Evolutionary conservation across 2,797 vertebrate species (phyloP).

Genomic region (Melanotaenia parkinsoni): DNA sequence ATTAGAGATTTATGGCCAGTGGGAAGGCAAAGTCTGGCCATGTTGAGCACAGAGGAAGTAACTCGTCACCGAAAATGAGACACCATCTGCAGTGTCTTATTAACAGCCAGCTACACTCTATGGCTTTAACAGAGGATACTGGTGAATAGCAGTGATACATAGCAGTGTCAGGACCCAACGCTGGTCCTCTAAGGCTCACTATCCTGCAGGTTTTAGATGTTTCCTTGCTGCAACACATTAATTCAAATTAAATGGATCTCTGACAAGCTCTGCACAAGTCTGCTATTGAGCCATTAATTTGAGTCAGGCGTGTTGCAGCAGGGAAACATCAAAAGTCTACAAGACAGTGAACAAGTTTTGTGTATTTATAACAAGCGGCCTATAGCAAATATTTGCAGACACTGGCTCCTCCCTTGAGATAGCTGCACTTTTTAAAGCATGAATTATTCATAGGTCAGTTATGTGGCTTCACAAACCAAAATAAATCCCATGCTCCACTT

Average conservation of each 20-base stretch:
- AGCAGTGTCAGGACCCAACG: too few species aligned
- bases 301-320: background rate
- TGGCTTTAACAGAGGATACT: conserved; percentile 55
- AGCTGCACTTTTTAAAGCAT: too few species aligned
- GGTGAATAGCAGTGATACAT: too few species aligned
- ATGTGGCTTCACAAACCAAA: too few species aligned
- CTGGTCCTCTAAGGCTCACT: too few species aligned
- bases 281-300: background rate
- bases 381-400: too few species aligned
- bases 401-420: too few species aligned
- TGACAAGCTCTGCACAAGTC: background rate
- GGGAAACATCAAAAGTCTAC: background rate
- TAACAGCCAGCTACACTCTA: conserved; percentile 28
- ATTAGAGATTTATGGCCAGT: conserved; percentile 48
- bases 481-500: too few species aligned
- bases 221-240: too few species aligned
- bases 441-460: too few species aligned
- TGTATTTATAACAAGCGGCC: too few species aligned
- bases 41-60: conserved; percentile 33
- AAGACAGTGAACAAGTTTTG: background rate
- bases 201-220: background rate
- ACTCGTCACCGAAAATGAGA: conserved; percentile 44
- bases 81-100: conserved; percentile 34
- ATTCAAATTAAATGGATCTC: too few species aligned
- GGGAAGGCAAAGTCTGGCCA: conserved; percentile 31